Conservation (phyloP, 2,797 vertebrate species). For the Fundulus diaphanus region DNA sequence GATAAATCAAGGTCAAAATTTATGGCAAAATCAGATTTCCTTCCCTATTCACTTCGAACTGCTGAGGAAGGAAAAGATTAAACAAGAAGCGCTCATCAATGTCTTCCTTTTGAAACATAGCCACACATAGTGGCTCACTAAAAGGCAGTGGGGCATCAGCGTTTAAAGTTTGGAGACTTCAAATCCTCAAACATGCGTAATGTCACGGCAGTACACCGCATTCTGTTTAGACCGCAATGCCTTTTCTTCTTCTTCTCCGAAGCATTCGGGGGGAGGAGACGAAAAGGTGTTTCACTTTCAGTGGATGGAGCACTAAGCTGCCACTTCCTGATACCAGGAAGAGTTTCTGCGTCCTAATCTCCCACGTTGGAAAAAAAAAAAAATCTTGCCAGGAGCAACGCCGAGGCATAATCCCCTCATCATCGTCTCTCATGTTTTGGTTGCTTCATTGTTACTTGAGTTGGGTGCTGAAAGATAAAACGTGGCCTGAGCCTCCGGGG, state of each 20-base stretch:
- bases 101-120: conserved; percentile 60
- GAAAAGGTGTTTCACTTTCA: background rate
- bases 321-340: background rate
- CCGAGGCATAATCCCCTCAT: conserved; percentile 47
- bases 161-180: conserved; percentile 56
- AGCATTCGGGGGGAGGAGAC: conserved; percentile 16
- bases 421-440: conserved; percentile 40
- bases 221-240: conserved; percentile 23
- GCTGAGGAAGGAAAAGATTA: conserved; percentile 49
- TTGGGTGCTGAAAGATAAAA: conserved; percentile 68
- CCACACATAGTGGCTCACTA: conserved; percentile 32
- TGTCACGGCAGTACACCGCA: conserved; percentile 37
- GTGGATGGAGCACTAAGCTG: background rate
- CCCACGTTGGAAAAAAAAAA: conserved; percentile 32
- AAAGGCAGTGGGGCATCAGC: conserved; percentile 32
- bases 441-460: conserved; percentile 55
- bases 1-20: conserved; percentile 47
- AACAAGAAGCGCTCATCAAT: conserved; percentile 61
- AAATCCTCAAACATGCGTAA: conserved; percentile 34
- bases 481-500: conserved; percentile 54
- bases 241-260: background rate
- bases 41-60: conserved; percentile 56
- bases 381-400: conserved; percentile 32
- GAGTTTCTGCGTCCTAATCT: conserved; percentile 7
- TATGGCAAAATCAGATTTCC: conserved; percentile 50